A percentile compares a stretch with the other conserved stretches of the same genome.
These are phyloP conservation scores for Zoanthus gigantus DNA, from an alignment of 92 coral and sea anemone genomes.

Conservation along the genomic window DNA sequence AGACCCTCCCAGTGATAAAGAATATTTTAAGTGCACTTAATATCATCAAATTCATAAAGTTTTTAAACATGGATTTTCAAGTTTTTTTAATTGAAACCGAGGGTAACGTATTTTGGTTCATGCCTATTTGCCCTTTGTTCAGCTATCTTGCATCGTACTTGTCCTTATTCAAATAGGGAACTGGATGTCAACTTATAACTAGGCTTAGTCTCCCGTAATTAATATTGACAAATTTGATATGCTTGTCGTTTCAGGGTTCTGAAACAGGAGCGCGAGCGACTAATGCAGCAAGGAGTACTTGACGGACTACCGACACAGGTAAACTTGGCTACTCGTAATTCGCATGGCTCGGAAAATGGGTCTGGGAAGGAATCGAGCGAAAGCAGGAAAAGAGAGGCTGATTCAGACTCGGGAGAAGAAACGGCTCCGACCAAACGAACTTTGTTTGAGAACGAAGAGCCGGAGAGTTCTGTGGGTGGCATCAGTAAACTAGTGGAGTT, in stretches of 20 bases:
- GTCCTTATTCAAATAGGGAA: background rate
- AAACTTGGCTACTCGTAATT: constrained; percentile 67
- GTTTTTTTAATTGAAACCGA: too few species aligned
- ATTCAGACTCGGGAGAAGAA: constrained; percentile 77
- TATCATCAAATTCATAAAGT: too few species aligned
- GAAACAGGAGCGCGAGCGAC: constrained; percentile 84
- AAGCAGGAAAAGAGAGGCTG: constrained; percentile 66
- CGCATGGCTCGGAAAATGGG: constrained; percentile 66
- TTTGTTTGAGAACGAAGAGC: constrained; percentile 74
- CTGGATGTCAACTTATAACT: background rate
- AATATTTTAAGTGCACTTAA: too few species aligned
- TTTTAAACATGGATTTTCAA: too few species aligned
- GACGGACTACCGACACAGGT: constrained; percentile 92
- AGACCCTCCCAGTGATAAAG: too few species aligned
- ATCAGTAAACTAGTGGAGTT: constrained; percentile 98
- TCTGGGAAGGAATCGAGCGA: constrained; percentile 64
- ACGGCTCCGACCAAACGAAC: constrained; percentile 75
- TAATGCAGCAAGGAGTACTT: constrained; percentile 77
- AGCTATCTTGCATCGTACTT: too few species aligned
- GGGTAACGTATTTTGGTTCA: too few species aligned
- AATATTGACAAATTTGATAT: background rate
- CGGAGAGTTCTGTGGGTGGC: constrained; percentile 82
- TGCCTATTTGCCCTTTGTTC: too few species aligned
- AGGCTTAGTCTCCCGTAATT: too few species aligned
- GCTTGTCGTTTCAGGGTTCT: constrained; percentile 53